Conservation (phyloP, 2,797 vertebrate species). For the Acanthurus tractus region DNA sequence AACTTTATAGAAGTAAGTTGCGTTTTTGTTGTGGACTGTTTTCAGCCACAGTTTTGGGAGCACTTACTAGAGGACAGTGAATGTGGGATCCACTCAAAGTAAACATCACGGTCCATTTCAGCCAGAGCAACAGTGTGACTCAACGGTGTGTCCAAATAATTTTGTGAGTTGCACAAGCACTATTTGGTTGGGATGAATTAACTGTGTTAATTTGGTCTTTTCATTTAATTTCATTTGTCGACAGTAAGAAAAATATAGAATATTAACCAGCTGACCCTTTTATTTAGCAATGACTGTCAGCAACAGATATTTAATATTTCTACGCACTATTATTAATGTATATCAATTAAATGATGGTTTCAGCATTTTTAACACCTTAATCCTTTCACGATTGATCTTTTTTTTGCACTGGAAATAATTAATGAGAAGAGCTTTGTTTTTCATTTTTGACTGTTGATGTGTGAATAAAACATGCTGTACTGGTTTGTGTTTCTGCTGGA, state of each 20-base stretch:
- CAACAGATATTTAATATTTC: constrained; percentile 41
- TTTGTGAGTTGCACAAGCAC: not conserved
- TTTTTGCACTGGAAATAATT: constrained; percentile 77
- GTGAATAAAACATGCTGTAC: constrained; percentile 42
- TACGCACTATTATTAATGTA: constrained; percentile 56
- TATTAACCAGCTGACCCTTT: constrained; percentile 21
- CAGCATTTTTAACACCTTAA: constrained; percentile 52
- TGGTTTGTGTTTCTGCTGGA: constrained; percentile 58
- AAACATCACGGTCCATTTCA: not conserved
- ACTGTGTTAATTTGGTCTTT: constrained; percentile 21
- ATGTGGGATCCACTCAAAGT: not conserved
- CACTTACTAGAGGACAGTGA: not conserved
- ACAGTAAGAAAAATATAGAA: constrained; percentile 18
- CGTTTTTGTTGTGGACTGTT: no score
- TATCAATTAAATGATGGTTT: constrained; percentile 39
- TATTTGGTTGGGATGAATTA: not conserved
- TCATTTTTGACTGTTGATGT: constrained; percentile 31
- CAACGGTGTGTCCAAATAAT: not conserved
- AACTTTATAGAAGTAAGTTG: not conserved
- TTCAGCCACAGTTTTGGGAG: not conserved
- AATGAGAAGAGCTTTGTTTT: constrained; percentile 27
- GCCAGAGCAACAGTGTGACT: not conserved
- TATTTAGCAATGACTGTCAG: constrained; percentile 16
- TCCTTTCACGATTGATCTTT: constrained; percentile 56
- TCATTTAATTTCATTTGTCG: constrained; percentile 26